phyloP scores from a whole-genome alignment of 2,888 invertebrate species.

The Papilio elwesi region DNA sequence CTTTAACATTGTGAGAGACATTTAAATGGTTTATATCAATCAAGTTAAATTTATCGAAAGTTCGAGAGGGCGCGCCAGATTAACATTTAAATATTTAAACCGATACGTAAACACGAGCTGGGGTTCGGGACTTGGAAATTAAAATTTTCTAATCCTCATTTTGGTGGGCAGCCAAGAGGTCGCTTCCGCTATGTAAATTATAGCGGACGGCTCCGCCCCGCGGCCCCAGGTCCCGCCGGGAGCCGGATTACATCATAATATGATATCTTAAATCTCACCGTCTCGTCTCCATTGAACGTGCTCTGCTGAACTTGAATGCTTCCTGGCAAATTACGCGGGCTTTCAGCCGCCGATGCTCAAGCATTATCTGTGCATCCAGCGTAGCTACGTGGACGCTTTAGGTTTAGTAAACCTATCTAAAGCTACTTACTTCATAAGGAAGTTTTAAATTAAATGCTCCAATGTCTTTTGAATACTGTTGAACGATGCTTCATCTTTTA shows the following conservation, averaged over 20 bases:
- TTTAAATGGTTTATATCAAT: constrained; percentile 80
- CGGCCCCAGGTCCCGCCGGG: constrained; percentile 64
- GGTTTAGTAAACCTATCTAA: constrained; percentile 30
- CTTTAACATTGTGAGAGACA: constrained; percentile 74
- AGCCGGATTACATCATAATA: constrained; percentile 78
- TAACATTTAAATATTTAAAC: constrained; percentile 67
- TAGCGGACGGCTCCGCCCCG: constrained; percentile 58
- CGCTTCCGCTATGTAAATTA: constrained; percentile 77
- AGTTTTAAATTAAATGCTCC: not conserved
- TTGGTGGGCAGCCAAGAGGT: constrained; percentile 69
- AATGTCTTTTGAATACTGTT: constrained; percentile 24
- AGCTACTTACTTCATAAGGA: not conserved
- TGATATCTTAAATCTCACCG: constrained; percentile 77
- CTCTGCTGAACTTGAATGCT: constrained; percentile 72
- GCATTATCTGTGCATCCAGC: constrained; percentile 46
- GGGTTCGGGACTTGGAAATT: constrained; percentile 70
- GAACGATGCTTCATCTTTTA: not conserved
- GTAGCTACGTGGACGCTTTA: constrained; percentile 42
- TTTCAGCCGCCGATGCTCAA: constrained; percentile 64
- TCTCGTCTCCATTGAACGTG: constrained; percentile 63
- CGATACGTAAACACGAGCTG: constrained; percentile 73
- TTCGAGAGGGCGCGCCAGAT: constrained; percentile 53
- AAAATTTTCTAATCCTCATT: constrained; percentile 73
- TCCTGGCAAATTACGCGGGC: constrained; percentile 75
- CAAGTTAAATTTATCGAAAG: constrained; percentile 71